Percentiles rank a stretch among this genome's conserved stretches.
Conservation (phyloP, 2,113 vertebrate species). For the Stegastes partitus region DNA sequence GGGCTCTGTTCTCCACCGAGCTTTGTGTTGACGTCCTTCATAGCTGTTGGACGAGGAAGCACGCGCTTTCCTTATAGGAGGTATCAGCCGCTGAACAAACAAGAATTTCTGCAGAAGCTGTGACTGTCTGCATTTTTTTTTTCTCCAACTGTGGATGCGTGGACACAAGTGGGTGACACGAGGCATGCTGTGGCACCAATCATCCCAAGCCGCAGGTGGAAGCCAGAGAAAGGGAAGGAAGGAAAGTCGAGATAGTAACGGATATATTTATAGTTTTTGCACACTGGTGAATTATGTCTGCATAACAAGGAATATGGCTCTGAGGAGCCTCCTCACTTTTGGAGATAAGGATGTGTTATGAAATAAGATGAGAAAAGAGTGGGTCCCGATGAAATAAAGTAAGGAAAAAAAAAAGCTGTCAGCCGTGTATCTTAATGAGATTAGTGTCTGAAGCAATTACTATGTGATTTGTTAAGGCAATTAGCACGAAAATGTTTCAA, state of each 20-base stretch:
- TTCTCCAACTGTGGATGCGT: conserved; percentile 23
- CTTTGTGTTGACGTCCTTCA: conserved; percentile 59
- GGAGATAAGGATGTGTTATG: conserved; percentile 39
- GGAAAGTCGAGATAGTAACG: conserved; percentile 26
- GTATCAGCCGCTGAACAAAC: conserved; percentile 27
- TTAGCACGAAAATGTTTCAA: conserved; percentile 5
- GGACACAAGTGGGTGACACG: conserved; percentile 55
- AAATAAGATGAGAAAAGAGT: conserved; percentile 32
- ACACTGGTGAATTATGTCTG: conserved; percentile 55
- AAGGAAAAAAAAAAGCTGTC: conserved; percentile 8
- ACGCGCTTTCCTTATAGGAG: conserved; percentile 14
- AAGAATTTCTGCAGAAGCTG: conserved; percentile 25
- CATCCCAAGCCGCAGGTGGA: conserved; percentile 58
- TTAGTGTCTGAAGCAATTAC: conserved; percentile 53
- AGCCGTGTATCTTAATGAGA: conserved; percentile 49
- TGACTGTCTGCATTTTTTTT: conserved; percentile 43
- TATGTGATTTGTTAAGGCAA: conserved; percentile 31
- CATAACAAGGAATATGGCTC: conserved; percentile 54
- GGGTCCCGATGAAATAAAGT: conserved; percentile 40
- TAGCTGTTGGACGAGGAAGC: conserved; percentile 39
- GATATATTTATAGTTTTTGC: conserved; percentile 64
- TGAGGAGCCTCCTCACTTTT: conserved; percentile 37
- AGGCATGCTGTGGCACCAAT: conserved; percentile 55
- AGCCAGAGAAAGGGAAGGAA: conserved; percentile 45
- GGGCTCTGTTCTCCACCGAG: conserved; percentile 54